Base-by-base conservation (phyloP, 2,797 vertebrate species). In the Diglossa cyanea region DNA sequence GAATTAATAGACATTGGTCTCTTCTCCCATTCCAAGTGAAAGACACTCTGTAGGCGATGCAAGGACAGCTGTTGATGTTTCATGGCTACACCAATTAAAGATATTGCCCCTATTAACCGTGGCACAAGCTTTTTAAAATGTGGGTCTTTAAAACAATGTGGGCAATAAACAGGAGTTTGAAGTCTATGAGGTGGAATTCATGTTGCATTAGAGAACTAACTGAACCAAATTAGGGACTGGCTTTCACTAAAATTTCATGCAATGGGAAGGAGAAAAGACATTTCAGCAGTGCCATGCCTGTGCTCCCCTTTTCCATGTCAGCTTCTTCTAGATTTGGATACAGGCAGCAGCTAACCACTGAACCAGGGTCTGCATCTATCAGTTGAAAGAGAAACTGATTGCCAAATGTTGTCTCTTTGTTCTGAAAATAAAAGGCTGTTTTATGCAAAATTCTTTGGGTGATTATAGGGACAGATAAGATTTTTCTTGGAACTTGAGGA, bases 401-500 rank as follows among this genome's bases (percentile, higher is more conserved):
- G 51, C 62, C 61, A 85, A 24, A 23, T 12, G 7, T 39, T 53
- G 76, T 67, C 21, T 33, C 42, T 63, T 60, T 87, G 45, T 88
- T 78, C 85, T 72, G 63, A 74, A 89, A 92, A 72, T 39, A 91
- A 67, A 79, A 76, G 39, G 37, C 57, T 4, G 20, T 23, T 91
- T 76, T 40, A n/a, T 67, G 39, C 48, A 84, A 78, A 93, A 92
- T 91, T 85, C 66, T 54, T 79, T 79, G 37, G 82, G 85, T 76
- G 93, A 93, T 95, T 75, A 31, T 45, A 75, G 51, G 53, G 78
- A 65, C 70, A 94, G 88, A 94, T 93, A 96, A 96, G 83, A 90
- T 77, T 51, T 88, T 95, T 91, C 93, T 87, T 93, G 88, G 88
- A 96, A 92, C 79, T 87, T 35, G 45, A 85, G 67, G 86, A 87